Evolutionary conservation across 1,140 invertebrate genomes (phyloP).

Genomic region (Camponotus vicinus): DNA sequence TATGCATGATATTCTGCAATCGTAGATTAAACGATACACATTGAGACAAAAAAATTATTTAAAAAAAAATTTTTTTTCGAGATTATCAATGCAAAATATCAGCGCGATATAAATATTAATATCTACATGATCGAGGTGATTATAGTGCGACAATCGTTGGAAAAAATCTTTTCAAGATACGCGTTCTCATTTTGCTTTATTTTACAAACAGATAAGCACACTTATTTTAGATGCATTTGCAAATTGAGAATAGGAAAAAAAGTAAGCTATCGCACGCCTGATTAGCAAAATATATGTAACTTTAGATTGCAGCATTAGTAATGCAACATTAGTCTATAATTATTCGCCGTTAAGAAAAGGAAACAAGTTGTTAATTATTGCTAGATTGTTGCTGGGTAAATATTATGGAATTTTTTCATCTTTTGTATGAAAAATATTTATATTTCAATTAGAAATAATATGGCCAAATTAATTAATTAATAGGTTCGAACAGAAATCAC

Average conservation of each 20-base stretch:
- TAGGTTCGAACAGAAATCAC: neutral
- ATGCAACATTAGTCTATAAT: slow-evolving; percentile 19
- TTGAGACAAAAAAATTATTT: neutral
- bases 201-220: neutral
- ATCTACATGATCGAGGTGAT: neutral
- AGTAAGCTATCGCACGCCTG: neutral
- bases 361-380: slow-evolving; percentile 18
- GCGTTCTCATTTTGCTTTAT: neutral
- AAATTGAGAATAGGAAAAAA: neutral
- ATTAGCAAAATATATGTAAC: neutral
- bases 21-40: neutral
- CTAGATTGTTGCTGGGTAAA: neutral
- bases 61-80: neutral
- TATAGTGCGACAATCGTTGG: neutral
- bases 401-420: neutral
- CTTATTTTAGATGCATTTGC: neutral
- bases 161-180: neutral
- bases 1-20: neutral
- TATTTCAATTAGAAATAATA: neutral
- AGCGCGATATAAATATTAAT: neutral
- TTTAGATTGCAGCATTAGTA: neutral
- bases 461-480: neutral
- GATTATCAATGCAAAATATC: neutral
- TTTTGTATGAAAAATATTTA: neutral
- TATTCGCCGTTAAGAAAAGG: neutral